phyloP scores from a whole-genome alignment of 1,140 invertebrate species.

The Gryon sp. region DNA sequence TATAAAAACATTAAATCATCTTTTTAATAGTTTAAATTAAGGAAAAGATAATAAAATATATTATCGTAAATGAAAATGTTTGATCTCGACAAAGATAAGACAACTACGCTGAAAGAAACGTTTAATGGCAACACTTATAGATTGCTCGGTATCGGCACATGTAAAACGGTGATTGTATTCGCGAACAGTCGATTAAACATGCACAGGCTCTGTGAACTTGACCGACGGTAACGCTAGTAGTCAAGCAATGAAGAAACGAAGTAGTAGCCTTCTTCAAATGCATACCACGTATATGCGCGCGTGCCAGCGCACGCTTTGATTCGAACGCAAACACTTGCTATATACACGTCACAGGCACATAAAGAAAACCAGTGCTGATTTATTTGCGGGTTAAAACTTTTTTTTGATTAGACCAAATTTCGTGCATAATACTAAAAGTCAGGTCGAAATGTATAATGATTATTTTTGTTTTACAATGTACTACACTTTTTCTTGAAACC shows the following conservation, averaged over 20 bases:
- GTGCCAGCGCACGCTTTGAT: slow-evolving; percentile 53
- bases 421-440: slow-evolving; percentile 15
- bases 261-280: slow-evolving; percentile 53
- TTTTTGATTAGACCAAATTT: slow-evolving; percentile 25
- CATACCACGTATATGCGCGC: slow-evolving; percentile 45
- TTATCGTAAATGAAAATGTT: no score
- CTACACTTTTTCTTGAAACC: slow-evolving; percentile 1
- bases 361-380: slow-evolving; percentile 7
- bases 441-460: not conserved
- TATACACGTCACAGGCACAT: not conserved
- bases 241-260: slow-evolving; percentile 46
- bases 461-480: not conserved
- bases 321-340: slow-evolving; percentile 22
- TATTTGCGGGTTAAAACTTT: slow-evolving; percentile 16
- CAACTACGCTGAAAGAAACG: not conserved
- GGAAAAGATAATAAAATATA: no score
- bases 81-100: no score
- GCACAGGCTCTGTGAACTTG: slow-evolving; percentile 52
- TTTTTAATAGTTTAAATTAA: no score
- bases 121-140: slow-evolving; percentile 4
- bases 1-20: no score
- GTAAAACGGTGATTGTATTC: slow-evolving; percentile 30
- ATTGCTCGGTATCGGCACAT: slow-evolving; percentile 19
- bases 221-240: slow-evolving; percentile 50
- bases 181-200: slow-evolving; percentile 49